Base-by-base conservation (phyloP, 2,797 vertebrate genomes). In the Pangasius mekongensis region DNA sequence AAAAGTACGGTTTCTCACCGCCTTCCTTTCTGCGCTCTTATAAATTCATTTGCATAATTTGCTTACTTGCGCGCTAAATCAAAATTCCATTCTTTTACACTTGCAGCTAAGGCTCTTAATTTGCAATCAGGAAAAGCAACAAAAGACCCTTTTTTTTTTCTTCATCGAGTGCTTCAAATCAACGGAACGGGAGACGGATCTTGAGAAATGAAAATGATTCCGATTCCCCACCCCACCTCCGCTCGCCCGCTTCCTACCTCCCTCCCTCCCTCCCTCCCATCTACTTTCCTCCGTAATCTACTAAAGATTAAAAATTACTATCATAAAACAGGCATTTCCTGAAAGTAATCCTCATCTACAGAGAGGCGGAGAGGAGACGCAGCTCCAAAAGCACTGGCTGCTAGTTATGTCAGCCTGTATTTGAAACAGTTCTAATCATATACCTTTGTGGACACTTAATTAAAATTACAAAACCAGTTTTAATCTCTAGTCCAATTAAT, bases 401-500 rank as follows among this genome's bases (percentile, higher is more conserved):
- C 97, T 97, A 97, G 98, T 98, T 98, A 98, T 99, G 98, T 98
- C 98, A 98, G 97, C 97, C 97, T 97, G 97, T 98, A 98, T 99
- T 99, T 99, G 99, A 98, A 99, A 98, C 98, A 97, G 97, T 97
- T 97, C 98, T 99, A 99, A 99, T 99, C 98, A 98, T 98, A 98
- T 98, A 99, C 98, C 98, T 99, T 99, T 99, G 98, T 99, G 98
- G 98, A 99, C 98, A 98, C 98, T 99, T 99, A 99, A 99, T 99
- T 99, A 99, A 99, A 99, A 99, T 99, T 99, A 99, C 98, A 99
- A 99, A 99, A 98, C 97, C 97, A 99, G 98, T 97, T 99, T 99
- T 99, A 99, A 99, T 99, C 97, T 97, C 97, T 96, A 95, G 97
- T 97, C 97, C 98, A 99, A 99, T 99, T 99, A 99, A 99, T 99